Base-by-base conservation (phyloP, 2,113 vertebrate genomes). In the Physeter macrocephalus region DNA sequence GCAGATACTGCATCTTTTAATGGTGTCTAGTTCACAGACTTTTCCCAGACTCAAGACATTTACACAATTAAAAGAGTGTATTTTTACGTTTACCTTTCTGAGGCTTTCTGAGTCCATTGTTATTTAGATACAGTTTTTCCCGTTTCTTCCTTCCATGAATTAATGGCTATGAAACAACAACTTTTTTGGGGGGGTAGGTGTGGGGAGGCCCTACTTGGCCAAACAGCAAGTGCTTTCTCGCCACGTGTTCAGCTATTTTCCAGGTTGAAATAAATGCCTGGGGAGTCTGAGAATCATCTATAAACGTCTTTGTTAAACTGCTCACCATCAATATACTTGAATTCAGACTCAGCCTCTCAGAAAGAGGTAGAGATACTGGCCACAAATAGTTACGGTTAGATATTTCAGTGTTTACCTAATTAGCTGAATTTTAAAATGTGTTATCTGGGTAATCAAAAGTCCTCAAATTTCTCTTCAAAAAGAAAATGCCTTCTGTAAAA, bases 401-500 rank as follows among this genome's bases (percentile, higher is more conserved):
- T 34, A 77, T 75, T 84, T 69, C 8, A 77, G 39, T 85, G 81
- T 27, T 57, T 83, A 64, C 20, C 4, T 36, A 74, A 43, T 89
- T 95, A n/a, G 43, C 8, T 92, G 69, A 72, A 59, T 97, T 95
- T 72, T 61, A 75, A 95, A 89, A 89, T 80, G 34, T 81, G 25
- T 71, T 93, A 59, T 87, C 82, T 93, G 21, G 18, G 18, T 83
- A 88, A 81, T 62, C 36, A 74, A 49, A 96, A 94, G 54, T 49
- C 49, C 82, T 96, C 36, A 27, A 34, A 66, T 67, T 94, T 94
- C 71, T 94, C 90, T 93, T 94, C 90, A 96, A 67, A 95, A 82
- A 39, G 23, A 95, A 97, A 94, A 64, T 66, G 15, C 31, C 61
- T 94, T 69, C 49, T 71, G 62, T 75, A 94, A 89, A n/a, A 96